Base-by-base conservation (phyloP, 2,888 invertebrate species). In the Lasioglossum villosulum region DNA sequence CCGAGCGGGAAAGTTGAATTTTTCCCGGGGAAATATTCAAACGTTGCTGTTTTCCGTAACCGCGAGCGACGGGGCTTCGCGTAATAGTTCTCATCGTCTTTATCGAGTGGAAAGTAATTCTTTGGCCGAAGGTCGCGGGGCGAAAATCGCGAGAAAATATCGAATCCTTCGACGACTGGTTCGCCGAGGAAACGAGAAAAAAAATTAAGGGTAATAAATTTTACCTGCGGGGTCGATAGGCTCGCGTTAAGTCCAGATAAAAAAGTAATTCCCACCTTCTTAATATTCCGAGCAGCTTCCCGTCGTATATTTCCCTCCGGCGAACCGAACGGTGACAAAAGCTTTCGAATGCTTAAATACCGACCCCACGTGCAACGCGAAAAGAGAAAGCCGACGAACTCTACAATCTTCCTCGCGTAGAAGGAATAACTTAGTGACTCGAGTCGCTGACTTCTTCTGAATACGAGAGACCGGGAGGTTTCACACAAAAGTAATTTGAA, bases 201-300 rank as follows among this genome's bases (percentile, higher is more conserved):
- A 66, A 70, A 78, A 75, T 83, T 68, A 72, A 45, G 59, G 71
- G 68, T 79, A 80, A 78, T 79, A 89, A 80, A 87, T 85, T 87
- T 79, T n/a, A n/a, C 19, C 48, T 75, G 39, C 42, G 34, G 39
- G 63, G 70, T 78, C 85, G 84, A 80, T 84, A 39, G 76, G 76
- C 76, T 42, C 76, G 77, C 85, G 80, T 80, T 84, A 80, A 77
- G 77, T 73, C 76, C 37, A 79, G 75, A 71, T 79, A 80, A 89
- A 80, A 87, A 89, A 63, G 52, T 79, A 82, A 86, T 86, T 86
- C 74, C 78, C n/a, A 30, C 45, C 84, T 73, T 37, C 76, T 84
- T 82, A 76, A 80, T 85, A 84, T 85, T 83, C 84, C 84, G 23
- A 23, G 42, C 68, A 52, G 34, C 66, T 34, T 76, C 34, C 52